Conservation (phyloP, 2,888 invertebrate species). For the Arrhopalites spinosus region DNA sequence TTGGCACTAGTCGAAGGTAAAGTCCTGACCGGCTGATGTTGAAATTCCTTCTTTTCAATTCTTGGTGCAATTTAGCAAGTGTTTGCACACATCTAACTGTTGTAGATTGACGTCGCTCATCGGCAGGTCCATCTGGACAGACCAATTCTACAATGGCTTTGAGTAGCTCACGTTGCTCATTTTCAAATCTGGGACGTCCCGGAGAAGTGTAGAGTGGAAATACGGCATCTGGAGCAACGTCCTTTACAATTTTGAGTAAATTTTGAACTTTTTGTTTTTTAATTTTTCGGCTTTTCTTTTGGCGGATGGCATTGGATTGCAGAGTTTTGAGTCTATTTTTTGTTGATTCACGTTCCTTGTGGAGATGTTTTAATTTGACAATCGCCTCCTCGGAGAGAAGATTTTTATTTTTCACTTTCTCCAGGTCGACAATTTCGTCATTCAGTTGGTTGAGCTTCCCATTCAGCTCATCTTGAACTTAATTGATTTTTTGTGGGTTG, state of each 20-base stretch:
- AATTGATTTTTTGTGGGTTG: too few species aligned
- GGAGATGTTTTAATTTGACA: too few species aligned
- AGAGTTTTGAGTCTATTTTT: neutral
- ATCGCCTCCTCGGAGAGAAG: too few species aligned
- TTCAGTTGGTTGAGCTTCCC: too few species aligned
- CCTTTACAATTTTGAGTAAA: neutral
- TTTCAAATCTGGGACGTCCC: neutral
- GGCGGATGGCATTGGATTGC: neutral
- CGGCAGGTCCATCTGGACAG: neutral
- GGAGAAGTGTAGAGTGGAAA: neutral
- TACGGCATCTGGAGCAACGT: neutral
- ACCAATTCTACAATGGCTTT: slow-evolving; percentile 5
- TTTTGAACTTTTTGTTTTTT: neutral
- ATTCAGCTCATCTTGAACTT: too few species aligned
- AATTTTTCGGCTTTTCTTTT: neutral
- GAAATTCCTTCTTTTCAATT: neutral
- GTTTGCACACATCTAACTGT: neutral
- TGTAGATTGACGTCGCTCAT: neutral
- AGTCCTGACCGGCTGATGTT: neutral
- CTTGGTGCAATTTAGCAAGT: neutral
- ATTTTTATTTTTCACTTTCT: too few species aligned
- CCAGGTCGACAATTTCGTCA: too few species aligned
- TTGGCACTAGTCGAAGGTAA: slow-evolving; percentile 17
- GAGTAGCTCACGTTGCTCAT: neutral
- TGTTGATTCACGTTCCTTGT: too few species aligned